Evolutionary conservation across 2,797 vertebrate genomes (phyloP), one percentile per base, ranked within the genome.

Genomic region (Sebastes hubbsi): DNA sequence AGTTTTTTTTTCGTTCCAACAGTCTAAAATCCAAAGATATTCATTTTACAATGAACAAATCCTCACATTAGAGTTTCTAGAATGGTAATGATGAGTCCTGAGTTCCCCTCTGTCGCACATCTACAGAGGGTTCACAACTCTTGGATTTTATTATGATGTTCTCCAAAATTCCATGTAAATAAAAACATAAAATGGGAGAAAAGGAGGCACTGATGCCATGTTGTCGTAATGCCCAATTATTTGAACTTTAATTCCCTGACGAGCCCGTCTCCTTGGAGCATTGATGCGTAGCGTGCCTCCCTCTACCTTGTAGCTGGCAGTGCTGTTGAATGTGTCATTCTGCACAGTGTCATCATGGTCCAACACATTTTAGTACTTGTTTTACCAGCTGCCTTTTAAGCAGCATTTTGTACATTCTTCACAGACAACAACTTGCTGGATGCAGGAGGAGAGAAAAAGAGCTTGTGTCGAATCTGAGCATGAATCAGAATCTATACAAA

Each of bases 351-450:
- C 46, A 49, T 22, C n/a, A 54, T 38, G 52, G 52, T 66, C 30
- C 58, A 49, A 56, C 52, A 59, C 46, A 60, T 81, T 76, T 74
- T 36, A 78, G 54, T 46, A 14, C 49, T 74, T 54, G 46, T 78
- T 66, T 65, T 62, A 56, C 63, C 56, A 69, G 60, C 75, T 73
- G 58, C n/a, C 6, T 79, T 75, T 78, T 2, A n/a, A 69, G 64
- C 59, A 64, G 49, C 66, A 32, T 67, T 66, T 65, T 59, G 18
- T 66, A 58, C 24, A n/a, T 13, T 71, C 30, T 80, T 58, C 18
- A 34, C 14, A 77, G 42, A 75, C 62, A 65, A 75, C 60, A 66
- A 27, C 71, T 29, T 29, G 2, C 52, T 29, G n/a, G 4, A 38
- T 72, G 70, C 32, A 20, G 16, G 9, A 42, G 38, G 4, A 64